These are phyloP conservation scores for Platycercus adscitus DNA, from an alignment of 2,113 vertebrate genomes.

Conservation along the genomic window DNA sequence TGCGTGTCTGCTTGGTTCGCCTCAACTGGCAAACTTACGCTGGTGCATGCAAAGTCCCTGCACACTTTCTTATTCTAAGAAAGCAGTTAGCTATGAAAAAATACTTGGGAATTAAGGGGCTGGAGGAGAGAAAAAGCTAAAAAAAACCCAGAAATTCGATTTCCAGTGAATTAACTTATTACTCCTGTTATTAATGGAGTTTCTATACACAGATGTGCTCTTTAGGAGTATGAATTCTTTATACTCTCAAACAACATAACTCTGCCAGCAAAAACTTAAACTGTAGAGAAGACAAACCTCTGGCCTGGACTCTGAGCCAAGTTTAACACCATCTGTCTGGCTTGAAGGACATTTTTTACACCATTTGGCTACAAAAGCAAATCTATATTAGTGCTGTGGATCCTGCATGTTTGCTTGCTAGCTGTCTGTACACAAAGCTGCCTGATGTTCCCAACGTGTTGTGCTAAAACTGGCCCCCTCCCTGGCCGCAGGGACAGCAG, in stretches of 20 bases:
- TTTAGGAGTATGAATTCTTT: background rate
- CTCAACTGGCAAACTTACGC: background rate
- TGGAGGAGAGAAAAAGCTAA: background rate
- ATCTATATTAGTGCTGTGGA: background rate
- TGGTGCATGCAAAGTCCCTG: background rate
- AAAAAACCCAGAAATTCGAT: rapidly evolving
- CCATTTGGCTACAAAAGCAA: background rate
- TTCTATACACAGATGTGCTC: background rate
- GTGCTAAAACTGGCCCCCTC: background rate
- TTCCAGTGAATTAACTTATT: background rate
- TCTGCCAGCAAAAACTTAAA: background rate
- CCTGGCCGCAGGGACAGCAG: background rate
- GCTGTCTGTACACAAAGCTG: background rate
- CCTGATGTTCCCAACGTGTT: background rate
- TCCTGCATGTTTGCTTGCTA: background rate
- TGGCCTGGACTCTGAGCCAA: background rate
- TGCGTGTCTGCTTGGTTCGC: background rate
- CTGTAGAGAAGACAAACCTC: background rate
- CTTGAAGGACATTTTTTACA: background rate
- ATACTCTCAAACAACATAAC: background rate
- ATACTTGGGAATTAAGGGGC: background rate
- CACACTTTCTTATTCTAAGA: background rate
- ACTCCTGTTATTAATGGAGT: background rate
- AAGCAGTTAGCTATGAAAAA: background rate
- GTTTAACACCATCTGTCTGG: background rate